phyloP scores from a whole-genome alignment of 2,888 invertebrate species.

The Phaonia tiefii region DNA sequence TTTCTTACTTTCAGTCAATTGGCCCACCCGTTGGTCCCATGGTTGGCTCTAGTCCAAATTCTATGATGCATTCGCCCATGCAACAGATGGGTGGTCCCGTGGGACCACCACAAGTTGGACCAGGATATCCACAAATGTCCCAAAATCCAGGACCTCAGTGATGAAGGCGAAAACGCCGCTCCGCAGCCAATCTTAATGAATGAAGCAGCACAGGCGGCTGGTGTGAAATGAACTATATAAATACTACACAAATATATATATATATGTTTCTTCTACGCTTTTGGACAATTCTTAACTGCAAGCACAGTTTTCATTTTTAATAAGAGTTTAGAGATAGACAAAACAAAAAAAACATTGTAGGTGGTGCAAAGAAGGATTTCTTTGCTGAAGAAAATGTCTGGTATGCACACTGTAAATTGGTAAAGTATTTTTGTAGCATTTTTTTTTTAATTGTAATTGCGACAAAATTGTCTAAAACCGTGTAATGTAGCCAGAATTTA shows the following conservation, averaged over 20 bases:
- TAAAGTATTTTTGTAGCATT: too few species aligned
- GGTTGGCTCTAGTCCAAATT: slow-evolving; percentile 81
- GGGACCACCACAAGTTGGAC: slow-evolving; percentile 75
- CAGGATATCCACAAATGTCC: slow-evolving; percentile 77
- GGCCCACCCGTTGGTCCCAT: slow-evolving; percentile 80
- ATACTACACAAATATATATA: slow-evolving; percentile 20
- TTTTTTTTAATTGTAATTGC: too few species aligned
- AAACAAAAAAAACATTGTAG: too few species aligned
- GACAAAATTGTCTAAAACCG: too few species aligned
- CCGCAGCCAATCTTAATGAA: slow-evolving; percentile 70
- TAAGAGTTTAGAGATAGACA: slow-evolving; percentile 4
- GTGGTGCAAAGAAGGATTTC: too few species aligned
- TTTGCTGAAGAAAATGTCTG: too few species aligned
- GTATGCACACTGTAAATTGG: too few species aligned
- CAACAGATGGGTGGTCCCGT: slow-evolving; percentile 79
- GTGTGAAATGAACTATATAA: slow-evolving; percentile 30
- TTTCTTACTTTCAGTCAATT: slow-evolving; percentile 74
- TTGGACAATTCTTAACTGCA: slow-evolving; percentile 20
- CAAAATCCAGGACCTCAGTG: slow-evolving; percentile 78
- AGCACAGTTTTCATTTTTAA: slow-evolving; percentile 20
- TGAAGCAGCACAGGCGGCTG: slow-evolving; percentile 67
- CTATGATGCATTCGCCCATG: slow-evolving; percentile 84
- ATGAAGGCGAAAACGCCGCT: slow-evolving; percentile 80
- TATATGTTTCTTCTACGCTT: slow-evolving; percentile 13
- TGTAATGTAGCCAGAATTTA: too few species aligned